Evolutionary conservation across 2,113 vertebrate species (phyloP).

Genomic region (Semnornis frantzii): DNA sequence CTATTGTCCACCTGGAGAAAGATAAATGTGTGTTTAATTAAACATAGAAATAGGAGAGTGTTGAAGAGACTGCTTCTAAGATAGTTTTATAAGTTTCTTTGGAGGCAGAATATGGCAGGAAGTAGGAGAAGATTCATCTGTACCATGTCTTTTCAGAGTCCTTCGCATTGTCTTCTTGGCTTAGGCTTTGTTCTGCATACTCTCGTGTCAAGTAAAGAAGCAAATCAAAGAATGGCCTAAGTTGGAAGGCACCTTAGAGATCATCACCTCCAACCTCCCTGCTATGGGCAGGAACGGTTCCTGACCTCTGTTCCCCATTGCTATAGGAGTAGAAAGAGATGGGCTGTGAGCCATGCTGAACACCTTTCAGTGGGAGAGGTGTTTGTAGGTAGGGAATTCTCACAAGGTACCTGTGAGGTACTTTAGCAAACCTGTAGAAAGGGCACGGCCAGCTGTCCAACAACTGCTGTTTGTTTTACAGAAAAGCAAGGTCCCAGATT

Average conservation of each 20-base stretch:
- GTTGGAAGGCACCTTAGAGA: too few species aligned
- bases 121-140: neutral
- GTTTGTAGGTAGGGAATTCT: neutral
- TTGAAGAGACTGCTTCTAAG: neutral
- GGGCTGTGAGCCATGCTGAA: neutral
- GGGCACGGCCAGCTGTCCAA: neutral
- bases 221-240: too few species aligned
- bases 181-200: neutral
- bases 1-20: neutral
- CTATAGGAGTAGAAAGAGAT: neutral
- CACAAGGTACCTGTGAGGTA: neutral
- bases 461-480: neutral
- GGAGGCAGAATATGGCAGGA: neutral
- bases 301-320: neutral
- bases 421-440: accelerated
- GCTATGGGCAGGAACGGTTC: too few species aligned
- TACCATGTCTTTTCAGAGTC: neutral
- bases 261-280: too few species aligned
- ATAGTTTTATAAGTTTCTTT: neutral
- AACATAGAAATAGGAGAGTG: neutral
- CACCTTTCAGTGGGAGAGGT: neutral
- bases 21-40: neutral
- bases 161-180: neutral
- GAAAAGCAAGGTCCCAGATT: neutral
- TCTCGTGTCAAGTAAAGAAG: neutral